Evolutionary conservation across 2,888 invertebrate species (phyloP), one percentile per base, ranked within the genome.

Genomic region (Hypsopygia costalis): DNA sequence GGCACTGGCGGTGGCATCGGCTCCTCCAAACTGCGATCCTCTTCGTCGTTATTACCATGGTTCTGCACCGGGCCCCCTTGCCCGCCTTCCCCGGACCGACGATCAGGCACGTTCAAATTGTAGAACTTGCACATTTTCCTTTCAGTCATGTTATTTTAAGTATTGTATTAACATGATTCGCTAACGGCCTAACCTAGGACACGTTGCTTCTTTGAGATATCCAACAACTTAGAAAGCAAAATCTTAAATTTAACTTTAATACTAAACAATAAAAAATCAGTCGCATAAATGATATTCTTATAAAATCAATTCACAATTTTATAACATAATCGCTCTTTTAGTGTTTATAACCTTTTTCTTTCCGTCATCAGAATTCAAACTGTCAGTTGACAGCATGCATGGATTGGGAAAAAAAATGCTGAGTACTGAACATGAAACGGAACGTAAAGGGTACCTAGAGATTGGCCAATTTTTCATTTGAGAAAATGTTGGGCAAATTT

Each of bases 61-160:
- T 85, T 81, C 40, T 78, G 79, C 45, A 64, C 54, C 40, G 65
- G 69, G 33, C 69, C 73, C 40, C 62, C 67, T 34, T 73, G 74
- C 31, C 79, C 81, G 54, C 64, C 70, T 37, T 83, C 86, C 41
- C 80, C 85, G 49, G 79, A 77, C 55, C 86, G 83, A 69, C 88
- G 83, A 64, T 88, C 87, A 70, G 88, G 88, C 71, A 87, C 85
- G 69, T 88, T 88, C 73, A 88, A 87, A 81, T 88, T 88, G 81
- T 88, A 88, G 75, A 87, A 88, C 68, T 87, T 88, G 81, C 88
- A 88, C 88, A 88, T 88, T 87, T 87, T 88, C 62, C 87, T 83
- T 81, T 88, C 88, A 79, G 82, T 88, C 88, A 88, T 88, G 82
- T 79, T 87, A 88, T 75, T 81, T 74, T 72, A 82, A 79, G 69